A percentile compares a stretch with the other conserved stretches of the same genome.
Evolutionary conservation across 2,888 invertebrate species (phyloP).

Genomic region (Oligia latruncula): DNA sequence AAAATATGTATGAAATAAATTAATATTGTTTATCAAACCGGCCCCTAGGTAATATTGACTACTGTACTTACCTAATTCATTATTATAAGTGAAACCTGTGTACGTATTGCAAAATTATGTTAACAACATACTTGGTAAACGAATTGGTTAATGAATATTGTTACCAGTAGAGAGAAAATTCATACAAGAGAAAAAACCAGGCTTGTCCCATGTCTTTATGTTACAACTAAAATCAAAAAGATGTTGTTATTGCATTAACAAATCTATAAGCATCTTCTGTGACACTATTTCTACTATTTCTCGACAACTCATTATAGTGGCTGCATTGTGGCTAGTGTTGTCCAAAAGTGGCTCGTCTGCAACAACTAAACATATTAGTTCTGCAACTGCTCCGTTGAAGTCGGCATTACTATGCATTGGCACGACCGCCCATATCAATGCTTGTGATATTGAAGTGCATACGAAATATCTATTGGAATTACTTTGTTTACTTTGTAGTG

Average conservation of each 20-base stretch:
- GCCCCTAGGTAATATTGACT: neutral
- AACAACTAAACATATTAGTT: conserved; percentile 21
- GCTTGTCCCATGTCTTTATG: neutral
- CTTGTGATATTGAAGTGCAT: conserved; percentile 45
- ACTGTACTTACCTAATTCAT: neutral
- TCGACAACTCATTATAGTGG: neutral
- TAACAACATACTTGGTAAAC: neutral
- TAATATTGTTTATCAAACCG: neutral
- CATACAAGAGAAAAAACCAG: neutral
- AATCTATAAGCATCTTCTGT: too few relatives aligned
- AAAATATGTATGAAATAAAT: neutral
- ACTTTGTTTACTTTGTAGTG: neutral
- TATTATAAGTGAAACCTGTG: neutral
- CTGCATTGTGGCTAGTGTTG: neutral
- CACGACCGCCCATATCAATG: conserved; percentile 62
- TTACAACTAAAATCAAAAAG: neutral
- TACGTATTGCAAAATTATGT: neutral
- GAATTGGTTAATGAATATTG: neutral
- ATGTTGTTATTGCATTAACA: neutral
- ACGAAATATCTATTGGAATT: conserved; percentile 27
- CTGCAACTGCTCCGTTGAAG: conserved; percentile 47
- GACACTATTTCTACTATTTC: too few relatives aligned
- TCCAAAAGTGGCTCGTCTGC: conserved; percentile 2
- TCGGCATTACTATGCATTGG: conserved; percentile 65
- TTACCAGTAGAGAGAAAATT: neutral